Base-by-base conservation (phyloP, 2,797 vertebrate species). In the Myoxocephalus aenaeus region DNA sequence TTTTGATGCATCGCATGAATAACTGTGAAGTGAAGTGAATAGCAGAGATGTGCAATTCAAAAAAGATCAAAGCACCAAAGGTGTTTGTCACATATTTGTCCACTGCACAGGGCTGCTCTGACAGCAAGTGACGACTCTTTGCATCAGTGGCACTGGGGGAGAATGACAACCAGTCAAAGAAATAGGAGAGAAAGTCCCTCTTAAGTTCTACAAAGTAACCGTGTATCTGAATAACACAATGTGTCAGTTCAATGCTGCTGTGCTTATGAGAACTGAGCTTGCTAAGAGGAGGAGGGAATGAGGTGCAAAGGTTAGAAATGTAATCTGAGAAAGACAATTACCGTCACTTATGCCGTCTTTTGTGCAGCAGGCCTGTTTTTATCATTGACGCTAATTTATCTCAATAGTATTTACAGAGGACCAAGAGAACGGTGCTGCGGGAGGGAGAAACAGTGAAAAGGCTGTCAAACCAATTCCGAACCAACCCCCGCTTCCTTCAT, bases 251-350 rank as follows among this genome's bases (percentile, higher is more conserved):
- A 90, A 87, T 58, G 77, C 70, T 29, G 62, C 67, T 44, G 68
- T 25, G 46, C 69, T 77, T 62, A 69, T 56, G 56, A 82, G 69
- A 78, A 73, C n/a, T n/a, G 69, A 75, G 34, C 29, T 59, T 10
- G 20, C 66, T n/a, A 18, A 82, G 65, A 62, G 77, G 74, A 64
- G 77, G 62, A 66, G 70, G 87, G 90, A 91, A 90, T 36, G 76
- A 32, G 92, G 90, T 89, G 80, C 87, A 87, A 89, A 94, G 94
- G 94, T 94, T 93, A 92, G 92, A 96, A 96, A 96, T 91, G 92
- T 93, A 95, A 96, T 89, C 89, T 91, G 91, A 93, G 91, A 94
- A 92, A 95, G 93, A 91, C 93, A 96, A 96, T 96, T 95, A 95
- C 87, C 84, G 73, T 85, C 90, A 92, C 90, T 93, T 94, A 90